Base-by-base conservation (phyloP, 2,113 vertebrate species). In the Mustelus asterias region DNA sequence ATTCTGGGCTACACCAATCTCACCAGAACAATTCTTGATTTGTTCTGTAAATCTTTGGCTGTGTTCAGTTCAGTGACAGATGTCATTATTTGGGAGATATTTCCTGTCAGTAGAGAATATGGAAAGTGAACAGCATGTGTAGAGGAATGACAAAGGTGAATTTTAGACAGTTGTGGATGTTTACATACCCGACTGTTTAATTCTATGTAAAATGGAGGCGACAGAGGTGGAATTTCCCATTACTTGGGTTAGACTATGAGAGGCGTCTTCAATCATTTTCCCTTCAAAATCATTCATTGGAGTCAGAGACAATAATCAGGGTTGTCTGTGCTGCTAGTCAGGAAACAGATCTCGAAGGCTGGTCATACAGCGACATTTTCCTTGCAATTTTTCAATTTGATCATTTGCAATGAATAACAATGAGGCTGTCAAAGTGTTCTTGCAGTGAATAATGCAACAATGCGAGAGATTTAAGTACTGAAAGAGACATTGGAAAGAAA, bases 341-440 rank as follows among this genome's bases (percentile, higher is more conserved):
- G n/a, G n/a, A 80, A 37, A 37, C 78, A 16, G 22, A 58, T 29
- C 22, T 89, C 26, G 29, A 89, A 11, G 1, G 2, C 48, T 54
- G 37, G 54, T 58, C 11, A 29, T 13, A 11, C 24, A 29, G 26
- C 26, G 11, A 58, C 10, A 29, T 58, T 54, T 37, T 54, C 54
- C 8, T 54, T 54, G 48, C 48, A 89, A 29, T 89, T 89, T 80
- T 58, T 22, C 86, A 48, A 26, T 58, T 89, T 89, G 22, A 26
- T 89, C 48, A 89, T 58, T 86, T 54, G 22, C 48, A 89, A 89
- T 89, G 20, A 89, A 54, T 89, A 89, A 89, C 86, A 89, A 54
- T 26, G 24, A 89, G 22, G 44, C 48, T 54, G 48, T 89, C 22
- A 89, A 89, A 89, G 44, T 8, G 1, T 29, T 29, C 86, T 54